Percentiles rank a stretch among this genome's conserved stretches.
phyloP scores from a whole-genome alignment of 2,113 vertebrate genomes.

The Cheilinus undulatus region DNA sequence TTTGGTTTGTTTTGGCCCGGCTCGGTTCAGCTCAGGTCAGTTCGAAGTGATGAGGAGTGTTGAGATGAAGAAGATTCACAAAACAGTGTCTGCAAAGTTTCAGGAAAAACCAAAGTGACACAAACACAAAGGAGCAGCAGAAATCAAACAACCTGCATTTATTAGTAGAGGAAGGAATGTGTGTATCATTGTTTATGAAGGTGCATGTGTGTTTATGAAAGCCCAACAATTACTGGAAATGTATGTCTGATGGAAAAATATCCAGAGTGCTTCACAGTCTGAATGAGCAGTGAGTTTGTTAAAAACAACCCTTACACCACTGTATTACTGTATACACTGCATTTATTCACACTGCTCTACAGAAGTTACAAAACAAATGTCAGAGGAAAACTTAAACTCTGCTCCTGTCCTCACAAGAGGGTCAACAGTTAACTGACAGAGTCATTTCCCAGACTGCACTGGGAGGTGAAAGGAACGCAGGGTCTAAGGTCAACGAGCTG shows the following conservation, averaged over 20 bases:
- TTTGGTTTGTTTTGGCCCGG: not conserved
- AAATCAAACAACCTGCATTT: not conserved
- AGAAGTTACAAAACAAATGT: not conserved
- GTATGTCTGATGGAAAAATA: too few relatives aligned
- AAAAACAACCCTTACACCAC: not conserved
- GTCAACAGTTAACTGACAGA: not conserved
- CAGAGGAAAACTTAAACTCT: not conserved
- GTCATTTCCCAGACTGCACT: slow-evolving; percentile 6
- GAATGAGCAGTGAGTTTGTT: too few relatives aligned
- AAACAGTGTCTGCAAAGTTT: not conserved
- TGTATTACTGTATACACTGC: not conserved
- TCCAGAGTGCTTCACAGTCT: too few relatives aligned
- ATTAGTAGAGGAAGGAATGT: not conserved
- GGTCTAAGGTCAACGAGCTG: slow-evolving; percentile 22
- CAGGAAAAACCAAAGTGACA: slow-evolving; percentile 7
- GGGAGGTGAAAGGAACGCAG: not conserved
- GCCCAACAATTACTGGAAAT: too few relatives aligned
- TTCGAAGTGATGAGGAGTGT: not conserved
- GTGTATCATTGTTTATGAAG: not conserved
- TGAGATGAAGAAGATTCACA: not conserved
- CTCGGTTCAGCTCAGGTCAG: not conserved
- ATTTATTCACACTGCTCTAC: not conserved
- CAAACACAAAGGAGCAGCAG: slow-evolving; percentile 14
- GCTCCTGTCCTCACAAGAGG: not conserved
- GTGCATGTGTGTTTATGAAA: not conserved